Conservation (phyloP, 2,888 invertebrate genomes). For the Dicyrtoma fusca region DNA sequence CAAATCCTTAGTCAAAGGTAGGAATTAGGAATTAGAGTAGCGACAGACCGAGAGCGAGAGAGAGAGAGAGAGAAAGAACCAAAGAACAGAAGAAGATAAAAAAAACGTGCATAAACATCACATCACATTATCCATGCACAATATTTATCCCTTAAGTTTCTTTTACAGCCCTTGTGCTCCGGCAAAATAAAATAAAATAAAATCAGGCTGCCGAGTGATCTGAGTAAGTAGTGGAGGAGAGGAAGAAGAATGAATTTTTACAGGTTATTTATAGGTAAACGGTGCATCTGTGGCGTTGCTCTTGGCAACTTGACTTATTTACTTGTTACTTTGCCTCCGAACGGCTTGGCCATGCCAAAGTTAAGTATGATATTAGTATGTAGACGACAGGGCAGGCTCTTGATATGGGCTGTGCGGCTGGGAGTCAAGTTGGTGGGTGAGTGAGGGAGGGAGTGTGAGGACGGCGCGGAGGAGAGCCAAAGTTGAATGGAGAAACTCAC, state of each 20-base stretch:
- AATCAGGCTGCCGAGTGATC: background rate
- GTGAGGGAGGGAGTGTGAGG: background rate
- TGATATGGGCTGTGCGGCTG: background rate
- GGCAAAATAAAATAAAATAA: no score
- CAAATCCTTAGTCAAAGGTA: slow-evolving; percentile 15
- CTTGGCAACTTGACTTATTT: slow-evolving; percentile 4
- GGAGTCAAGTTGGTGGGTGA: background rate
- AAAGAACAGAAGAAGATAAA: no score
- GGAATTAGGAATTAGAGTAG: background rate
- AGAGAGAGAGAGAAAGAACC: background rate
- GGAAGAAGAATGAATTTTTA: slow-evolving; percentile 10
- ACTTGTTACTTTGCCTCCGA: background rate
- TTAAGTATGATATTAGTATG: no score
- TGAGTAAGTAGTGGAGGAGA: background rate
- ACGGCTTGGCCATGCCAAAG: background rate
- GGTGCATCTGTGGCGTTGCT: background rate
- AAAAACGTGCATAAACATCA: slow-evolving; percentile 16
- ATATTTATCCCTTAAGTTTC: slow-evolving; percentile 12
- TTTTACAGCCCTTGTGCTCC: no score
- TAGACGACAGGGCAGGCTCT: background rate
- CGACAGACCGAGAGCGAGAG: slow-evolving; percentile 7
- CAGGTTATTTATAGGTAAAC: slow-evolving; percentile 22
- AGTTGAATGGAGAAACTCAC: slow-evolving; percentile 8
- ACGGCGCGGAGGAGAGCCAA: no score
- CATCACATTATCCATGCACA: slow-evolving; percentile 19